phyloP scores from a whole-genome alignment of 2,797 vertebrate species.

The Enteromius afrohamiltoni region DNA sequence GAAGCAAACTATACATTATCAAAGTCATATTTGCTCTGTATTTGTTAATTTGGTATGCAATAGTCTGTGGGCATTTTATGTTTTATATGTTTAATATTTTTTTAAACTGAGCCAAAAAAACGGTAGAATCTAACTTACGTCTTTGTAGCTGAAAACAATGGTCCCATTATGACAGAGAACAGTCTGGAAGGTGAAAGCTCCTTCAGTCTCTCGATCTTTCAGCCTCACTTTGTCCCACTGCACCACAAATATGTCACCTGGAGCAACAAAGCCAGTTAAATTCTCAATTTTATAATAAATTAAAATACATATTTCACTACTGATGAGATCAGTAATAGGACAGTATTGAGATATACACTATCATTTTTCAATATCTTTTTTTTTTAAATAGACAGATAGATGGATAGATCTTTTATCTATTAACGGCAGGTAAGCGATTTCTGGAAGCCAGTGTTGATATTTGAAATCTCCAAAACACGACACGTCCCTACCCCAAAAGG shows the following conservation, averaged over 20 bases:
- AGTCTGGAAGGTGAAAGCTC: conserved; percentile 91
- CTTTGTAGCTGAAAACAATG: conserved; percentile 90
- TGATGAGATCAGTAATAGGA: not conserved
- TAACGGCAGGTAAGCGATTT: no score
- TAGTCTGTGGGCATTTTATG: not conserved
- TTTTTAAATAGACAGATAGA: not conserved
- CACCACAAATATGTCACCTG: conserved; percentile 90
- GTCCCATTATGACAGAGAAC: conserved; percentile 85
- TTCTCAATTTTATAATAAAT: not conserved
- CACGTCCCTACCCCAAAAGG: no score
- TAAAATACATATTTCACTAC: not conserved
- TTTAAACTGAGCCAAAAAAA: not conserved
- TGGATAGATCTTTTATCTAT: no score
- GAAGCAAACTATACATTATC: not conserved
- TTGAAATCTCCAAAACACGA: no score
- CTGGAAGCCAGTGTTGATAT: no score
- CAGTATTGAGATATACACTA: not conserved
- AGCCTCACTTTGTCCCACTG: conserved; percentile 94
- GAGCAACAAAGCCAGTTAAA: conserved; percentile 22
- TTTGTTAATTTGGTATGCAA: conserved; percentile 1
- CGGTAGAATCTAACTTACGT: conserved; percentile 73
- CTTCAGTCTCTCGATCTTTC: conserved; percentile 85
- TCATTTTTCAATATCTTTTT: not conserved
- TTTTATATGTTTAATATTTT: not conserved
- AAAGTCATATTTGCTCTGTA: not conserved